Conservation (phyloP, 1,140 invertebrate genomes). For the Bombyx mori region ASM3026992v2 NC_085125.1:10247001-10247500, state of each 20-base stretch:
- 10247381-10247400: not conserved
- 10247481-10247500: not conserved
- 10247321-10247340: too few relatives aligned
- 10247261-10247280: too few relatives aligned
- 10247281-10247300: constrained; percentile 13
- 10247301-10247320: not conserved
- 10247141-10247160: too few relatives aligned
- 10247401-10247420: not conserved
- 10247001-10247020: not conserved
- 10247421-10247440: constrained; percentile 2
- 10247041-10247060: not conserved
- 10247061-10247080: not conserved
- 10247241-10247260: not conserved
- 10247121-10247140: not conserved
- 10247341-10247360: too few relatives aligned
- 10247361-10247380: too few relatives aligned
- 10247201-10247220: too few relatives aligned
- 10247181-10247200: not conserved
- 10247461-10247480: constrained; percentile 1
- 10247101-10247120: constrained; percentile 13
- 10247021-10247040: too few relatives aligned
- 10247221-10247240: constrained; percentile 12
- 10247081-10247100: too few relatives aligned
- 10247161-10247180: constrained; percentile 13
- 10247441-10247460: not conserved